These are phyloP conservation scores for Trisateles emortualis DNA, from an alignment of 2,888 invertebrate species.

Conservation along the genomic window DNA sequence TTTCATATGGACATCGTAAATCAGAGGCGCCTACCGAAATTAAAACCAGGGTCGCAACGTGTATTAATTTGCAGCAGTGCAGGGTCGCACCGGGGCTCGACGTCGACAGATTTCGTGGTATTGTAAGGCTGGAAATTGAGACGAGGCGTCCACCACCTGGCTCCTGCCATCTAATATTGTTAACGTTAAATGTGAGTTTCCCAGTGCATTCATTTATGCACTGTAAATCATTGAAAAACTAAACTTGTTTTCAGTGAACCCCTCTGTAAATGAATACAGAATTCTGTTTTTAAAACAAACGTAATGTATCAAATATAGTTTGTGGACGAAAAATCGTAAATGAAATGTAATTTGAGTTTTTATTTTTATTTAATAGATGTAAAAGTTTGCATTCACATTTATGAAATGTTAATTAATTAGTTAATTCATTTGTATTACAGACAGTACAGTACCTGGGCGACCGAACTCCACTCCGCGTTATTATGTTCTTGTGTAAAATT, in stretches of 20 bases:
- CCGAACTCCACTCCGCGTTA: too few relatives aligned
- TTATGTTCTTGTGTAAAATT: too few relatives aligned
- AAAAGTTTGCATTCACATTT: background rate
- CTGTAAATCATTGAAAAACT: conserved; percentile 27
- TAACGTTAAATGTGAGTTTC: conserved; percentile 23
- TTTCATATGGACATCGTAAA: conserved; percentile 79
- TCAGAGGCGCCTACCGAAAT: conserved; percentile 77
- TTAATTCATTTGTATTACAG: too few relatives aligned
- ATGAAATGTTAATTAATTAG: background rate
- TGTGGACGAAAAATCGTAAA: background rate
- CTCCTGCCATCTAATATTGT: conserved; percentile 38
- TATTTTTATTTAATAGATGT: background rate
- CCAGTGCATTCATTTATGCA: conserved; percentile 15
- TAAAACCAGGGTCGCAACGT: conserved; percentile 73
- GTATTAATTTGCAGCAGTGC: conserved; percentile 74
- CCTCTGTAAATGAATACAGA: background rate
- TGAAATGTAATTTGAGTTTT: background rate
- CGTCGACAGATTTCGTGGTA: conserved; percentile 77
- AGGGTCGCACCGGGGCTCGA: conserved; percentile 51
- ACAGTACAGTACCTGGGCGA: too few relatives aligned
- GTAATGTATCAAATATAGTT: background rate
- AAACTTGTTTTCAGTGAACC: conserved; percentile 15
- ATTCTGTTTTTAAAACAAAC: background rate
- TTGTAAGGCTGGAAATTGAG: conserved; percentile 67
- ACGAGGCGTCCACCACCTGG: conserved; percentile 61